phyloP scores from a whole-genome alignment of 2,113 vertebrate genomes.

The Genyomyrus donnyi region DNA sequence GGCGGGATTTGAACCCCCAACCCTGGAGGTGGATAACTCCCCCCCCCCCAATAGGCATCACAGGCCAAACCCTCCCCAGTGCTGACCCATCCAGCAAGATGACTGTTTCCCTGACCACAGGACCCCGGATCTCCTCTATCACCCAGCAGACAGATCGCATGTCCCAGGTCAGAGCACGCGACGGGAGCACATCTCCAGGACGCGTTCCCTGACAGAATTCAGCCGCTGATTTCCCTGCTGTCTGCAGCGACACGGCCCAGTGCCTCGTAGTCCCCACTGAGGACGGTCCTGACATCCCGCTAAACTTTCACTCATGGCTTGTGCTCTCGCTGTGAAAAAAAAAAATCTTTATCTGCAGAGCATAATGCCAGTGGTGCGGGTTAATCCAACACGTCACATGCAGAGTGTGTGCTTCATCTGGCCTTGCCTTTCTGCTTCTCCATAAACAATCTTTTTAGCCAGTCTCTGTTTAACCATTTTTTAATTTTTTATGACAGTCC shows the following conservation, averaged over 20 bases:
- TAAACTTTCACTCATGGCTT: constrained; percentile 1
- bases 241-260: not conserved
- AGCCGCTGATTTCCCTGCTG: constrained; percentile 3
- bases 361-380: not conserved
- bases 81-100: not conserved
- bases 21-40: not conserved
- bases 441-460: not conserved
- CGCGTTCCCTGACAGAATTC: not conserved
- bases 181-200: not conserved
- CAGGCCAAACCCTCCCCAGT: not conserved
- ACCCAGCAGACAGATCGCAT: not conserved
- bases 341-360: not conserved
- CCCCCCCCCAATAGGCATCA: not conserved
- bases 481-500: not conserved
- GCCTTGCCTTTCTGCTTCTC: not conserved
- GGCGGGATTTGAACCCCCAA: not conserved
- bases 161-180: not conserved
- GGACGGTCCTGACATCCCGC: not conserved
- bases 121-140: not conserved
- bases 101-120: not conserved
- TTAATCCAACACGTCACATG: not conserved
- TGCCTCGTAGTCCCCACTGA: not conserved
- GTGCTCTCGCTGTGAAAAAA: not conserved
- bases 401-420: not conserved
- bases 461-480: not conserved